Evolutionary conservation across 2,113 vertebrate genomes (phyloP).

Genomic region (Neomonachus schauinslandi): DNA sequence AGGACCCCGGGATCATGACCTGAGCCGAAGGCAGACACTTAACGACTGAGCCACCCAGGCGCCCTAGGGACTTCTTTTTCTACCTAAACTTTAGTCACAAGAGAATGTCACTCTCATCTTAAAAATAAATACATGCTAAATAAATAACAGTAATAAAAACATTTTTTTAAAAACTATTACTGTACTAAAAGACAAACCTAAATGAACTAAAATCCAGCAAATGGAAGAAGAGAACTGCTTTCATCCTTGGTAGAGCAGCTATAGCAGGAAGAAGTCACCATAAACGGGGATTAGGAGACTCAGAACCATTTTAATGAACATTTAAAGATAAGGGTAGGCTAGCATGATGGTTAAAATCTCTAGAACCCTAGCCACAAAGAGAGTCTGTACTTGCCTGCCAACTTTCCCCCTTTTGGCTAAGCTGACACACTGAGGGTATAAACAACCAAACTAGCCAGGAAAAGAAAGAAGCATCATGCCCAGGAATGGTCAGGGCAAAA

Average conservation of each 20-base stretch:
- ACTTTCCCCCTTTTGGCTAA: neutral
- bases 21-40: too few species aligned
- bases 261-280: neutral
- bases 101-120: neutral
- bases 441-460: neutral
- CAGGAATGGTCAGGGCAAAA: neutral
- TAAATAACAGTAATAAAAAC: neutral
- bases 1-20: too few species aligned
- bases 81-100: neutral
- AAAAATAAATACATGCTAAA: neutral
- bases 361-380: neutral
- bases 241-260: neutral
- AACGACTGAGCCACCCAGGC: too few species aligned
- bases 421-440: neutral
- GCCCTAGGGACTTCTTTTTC: neutral
- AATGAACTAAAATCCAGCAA: slow-evolving; percentile 2
- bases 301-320: neutral
- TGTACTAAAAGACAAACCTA: neutral
- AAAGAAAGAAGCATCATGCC: neutral
- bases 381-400: neutral
- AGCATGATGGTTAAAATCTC: neutral
- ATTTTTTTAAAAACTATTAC: neutral
- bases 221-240: neutral
- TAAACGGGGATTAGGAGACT: neutral
- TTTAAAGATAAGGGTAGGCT: neutral